phyloP scores from a whole-genome alignment of 2,888 invertebrate genomes.

The Pimpla rufipes region DNA sequence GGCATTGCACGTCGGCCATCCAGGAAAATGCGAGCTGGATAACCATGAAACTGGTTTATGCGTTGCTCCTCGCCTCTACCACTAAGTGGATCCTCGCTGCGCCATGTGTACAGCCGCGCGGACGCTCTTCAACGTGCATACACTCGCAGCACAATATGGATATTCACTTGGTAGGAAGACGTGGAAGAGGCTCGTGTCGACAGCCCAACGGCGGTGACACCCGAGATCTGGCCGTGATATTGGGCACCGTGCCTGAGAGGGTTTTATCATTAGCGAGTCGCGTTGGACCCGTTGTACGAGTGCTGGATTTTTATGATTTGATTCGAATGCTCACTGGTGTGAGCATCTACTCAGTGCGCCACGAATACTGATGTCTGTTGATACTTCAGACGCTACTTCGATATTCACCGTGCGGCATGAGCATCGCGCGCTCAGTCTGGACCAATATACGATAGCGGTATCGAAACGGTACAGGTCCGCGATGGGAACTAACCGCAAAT shows the following conservation, averaged over 20 bases:
- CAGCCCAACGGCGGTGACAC: not conserved
- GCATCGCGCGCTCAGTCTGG: not conserved
- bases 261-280: not conserved
- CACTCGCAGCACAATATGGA: conserved; percentile 41
- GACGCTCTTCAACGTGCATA: not conserved
- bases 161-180: conserved; percentile 36
- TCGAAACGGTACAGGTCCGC: not conserved
- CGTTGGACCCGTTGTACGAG: not conserved
- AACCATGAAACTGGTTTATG: conserved; percentile 84
- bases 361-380: no score
- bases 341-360: no score
- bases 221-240: not conserved
- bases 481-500: conserved; percentile 7
- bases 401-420: not conserved
- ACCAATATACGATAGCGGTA: conserved; percentile 1
- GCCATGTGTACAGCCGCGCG: conserved; percentile 36
- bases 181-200: not conserved
- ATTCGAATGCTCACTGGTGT: no score
- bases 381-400: not conserved
- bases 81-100: conserved; percentile 62
- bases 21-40: conserved; percentile 82
- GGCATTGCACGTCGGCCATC: conserved; percentile 75
- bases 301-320: no score
- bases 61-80: conserved; percentile 79
- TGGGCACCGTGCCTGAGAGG: not conserved